These are phyloP conservation scores for Peromyscus leucopus DNA, from an alignment of 2,113 vertebrate genomes.

Conservation along the genomic window DNA sequence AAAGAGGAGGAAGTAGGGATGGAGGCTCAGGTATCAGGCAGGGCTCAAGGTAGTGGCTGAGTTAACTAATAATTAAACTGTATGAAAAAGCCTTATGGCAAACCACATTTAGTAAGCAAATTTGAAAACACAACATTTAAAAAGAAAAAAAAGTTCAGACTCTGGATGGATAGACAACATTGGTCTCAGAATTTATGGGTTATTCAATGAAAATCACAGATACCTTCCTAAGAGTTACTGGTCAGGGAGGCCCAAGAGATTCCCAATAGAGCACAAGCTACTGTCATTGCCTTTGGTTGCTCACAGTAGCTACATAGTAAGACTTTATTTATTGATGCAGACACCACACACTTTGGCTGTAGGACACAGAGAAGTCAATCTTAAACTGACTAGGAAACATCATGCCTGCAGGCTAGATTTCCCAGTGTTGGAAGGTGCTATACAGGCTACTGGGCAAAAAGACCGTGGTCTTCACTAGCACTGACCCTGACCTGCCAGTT, in stretches of 20 bases:
- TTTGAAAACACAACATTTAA: not conserved
- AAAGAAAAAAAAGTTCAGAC: not conserved
- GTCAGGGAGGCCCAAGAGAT: not conserved
- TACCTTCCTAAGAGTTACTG: not conserved
- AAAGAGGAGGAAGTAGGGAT: not conserved
- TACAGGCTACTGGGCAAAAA: not conserved
- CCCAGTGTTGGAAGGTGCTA: not conserved
- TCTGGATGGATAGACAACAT: not conserved
- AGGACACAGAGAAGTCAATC: not conserved
- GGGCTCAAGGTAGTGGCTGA: not conserved
- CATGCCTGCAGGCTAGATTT: not conserved
- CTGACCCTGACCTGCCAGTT: not conserved
- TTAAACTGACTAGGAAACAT: not conserved
- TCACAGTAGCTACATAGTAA: not conserved
- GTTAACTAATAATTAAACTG: not conserved
- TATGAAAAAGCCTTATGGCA: not conserved
- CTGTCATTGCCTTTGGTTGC: not conserved
- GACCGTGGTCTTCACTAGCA: not conserved
- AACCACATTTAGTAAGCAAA: not conserved
- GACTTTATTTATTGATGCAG: not conserved
- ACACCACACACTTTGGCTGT: not conserved
- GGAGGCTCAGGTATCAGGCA: not conserved
- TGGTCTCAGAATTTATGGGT: not conserved
- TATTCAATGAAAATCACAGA: not conserved
- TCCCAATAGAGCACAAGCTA: not conserved